Evolutionary conservation across 2,113 vertebrate genomes (phyloP), one percentile per base, ranked within the genome.

Genomic region (Aegypius monachus): DNA sequence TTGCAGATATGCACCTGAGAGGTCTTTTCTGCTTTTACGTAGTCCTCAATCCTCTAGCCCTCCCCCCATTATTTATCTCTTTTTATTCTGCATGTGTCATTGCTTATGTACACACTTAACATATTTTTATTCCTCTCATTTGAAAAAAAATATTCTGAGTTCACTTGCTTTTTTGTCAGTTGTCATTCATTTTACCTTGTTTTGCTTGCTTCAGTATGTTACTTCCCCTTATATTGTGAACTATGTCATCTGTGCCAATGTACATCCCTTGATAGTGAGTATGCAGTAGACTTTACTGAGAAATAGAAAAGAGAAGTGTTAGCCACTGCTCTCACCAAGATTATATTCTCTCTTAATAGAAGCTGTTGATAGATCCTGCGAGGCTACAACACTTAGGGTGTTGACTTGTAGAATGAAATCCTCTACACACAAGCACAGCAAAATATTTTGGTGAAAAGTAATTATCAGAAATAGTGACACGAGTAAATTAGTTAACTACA

Each of bases 391-490:
- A 96, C 97, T 98, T 96, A 94, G 95, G 88, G 98, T 98, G 98
- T 98, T 98, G 98, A 99, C 98, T 98, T 97, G 92, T 96, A 98
- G 98, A 98, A 98, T 98, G 98, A 98, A 98, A 98, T 98, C 96
- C 95, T 97, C 97, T 97, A 97, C 97, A 98, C 97, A 98, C 97
- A 98, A 98, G 98, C 98, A 98, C 95, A 98, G 98, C 98, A 98
- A 98, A 99, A 99, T 99, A 99, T 99, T 99, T 99, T 98, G 98
- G 98, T 98, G 98, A 98, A 98, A 98, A 98, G 98, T 98, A 98
- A 98, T 98, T 98, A 98, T 98, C 97, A 97, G 97, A 98, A 98
- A 98, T 97, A 98, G 97, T 98, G 98, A 98, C 97, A 97, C 96
- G 95, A 97, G 97, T 97, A 98, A 98, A 98, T 98, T 97, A 98